Evolutionary conservation across 2,888 invertebrate genomes (phyloP), one percentile per base, ranked within the genome.

Genomic region (Pinctada fucata): DNA sequence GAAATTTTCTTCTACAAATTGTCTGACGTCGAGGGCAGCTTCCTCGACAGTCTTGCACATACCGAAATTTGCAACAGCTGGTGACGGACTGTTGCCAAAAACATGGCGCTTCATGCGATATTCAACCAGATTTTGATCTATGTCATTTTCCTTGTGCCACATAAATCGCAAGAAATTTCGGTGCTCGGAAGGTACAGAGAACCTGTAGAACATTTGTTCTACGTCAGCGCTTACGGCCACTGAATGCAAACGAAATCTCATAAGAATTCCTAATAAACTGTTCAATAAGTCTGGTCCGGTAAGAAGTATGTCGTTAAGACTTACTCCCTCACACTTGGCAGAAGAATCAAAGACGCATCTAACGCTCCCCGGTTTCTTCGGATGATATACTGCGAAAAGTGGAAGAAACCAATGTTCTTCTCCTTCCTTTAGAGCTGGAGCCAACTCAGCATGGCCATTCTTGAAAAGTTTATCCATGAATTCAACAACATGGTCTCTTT

Each of bases 401-500:
- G 84, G 82, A 45, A 83, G 72, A 48, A 80, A 83, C 82, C 82
- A 84, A 31, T 77, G 72, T 65, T 83, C 81, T 71, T 82, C 77
- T 52, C 65, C 52, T 13, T 48, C 50, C 13, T 48, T 5, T 2
- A 82, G 66, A 3, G 75, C 58, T 66, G 80, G 81, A 1, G 58
- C 58, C 13, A 58, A 31, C 66, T 84, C 83, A 45, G 84, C 83
- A 48, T 75, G 78, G 0, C 78, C 75, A 1, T 65, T 79, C 1
- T 77, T 65, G 10, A 84, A 52, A 13, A 85, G 47, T 64, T 79
- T 82, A 51, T 68, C 73, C 84, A 85, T 85, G 72, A 83, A 84
- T 1, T 58, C 67, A 2, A 52, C 10, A 67, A 81, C 74, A 77
- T 83, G 82, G 13, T 79, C 77, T 65, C 49, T 70, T 52, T 83